Conservation (phyloP, 1,140 invertebrate genomes). For the Eupristina koningsbergeri region DNA sequence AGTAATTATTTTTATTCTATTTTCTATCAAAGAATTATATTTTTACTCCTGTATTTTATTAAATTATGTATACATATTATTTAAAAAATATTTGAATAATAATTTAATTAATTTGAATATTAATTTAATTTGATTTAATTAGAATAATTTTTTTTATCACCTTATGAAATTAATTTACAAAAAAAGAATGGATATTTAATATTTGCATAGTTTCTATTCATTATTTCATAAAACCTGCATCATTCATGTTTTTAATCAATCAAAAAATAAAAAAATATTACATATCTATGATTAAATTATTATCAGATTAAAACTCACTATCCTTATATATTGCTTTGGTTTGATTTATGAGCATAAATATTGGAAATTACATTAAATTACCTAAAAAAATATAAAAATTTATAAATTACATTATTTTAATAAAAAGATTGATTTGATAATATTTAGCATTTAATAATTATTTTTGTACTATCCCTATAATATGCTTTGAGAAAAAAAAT, state of each 20-base stretch:
- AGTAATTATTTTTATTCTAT: neutral
- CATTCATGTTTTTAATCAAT: neutral
- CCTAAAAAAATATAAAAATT: neutral
- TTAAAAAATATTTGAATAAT: neutral
- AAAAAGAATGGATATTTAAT: no score
- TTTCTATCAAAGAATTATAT: neutral
- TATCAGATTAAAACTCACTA: slow-evolving; percentile 15
- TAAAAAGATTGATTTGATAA: neutral
- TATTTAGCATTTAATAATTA: neutral
- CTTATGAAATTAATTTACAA: no score
- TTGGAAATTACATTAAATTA: slow-evolving; percentile 6
- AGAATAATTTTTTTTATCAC: no score
- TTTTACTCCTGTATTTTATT: neutral
- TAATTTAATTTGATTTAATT: no score
- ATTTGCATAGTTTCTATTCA: neutral
- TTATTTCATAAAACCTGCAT: neutral
- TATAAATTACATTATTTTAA: neutral
- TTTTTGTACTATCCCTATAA: neutral
- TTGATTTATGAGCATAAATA: slow-evolving; percentile 2
- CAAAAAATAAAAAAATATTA: neutral
- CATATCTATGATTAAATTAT: slow-evolving; percentile 3
- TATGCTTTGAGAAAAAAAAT: neutral
- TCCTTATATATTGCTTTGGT: neutral
- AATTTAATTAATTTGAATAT: no score
- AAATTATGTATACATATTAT: neutral